Evolutionary conservation across 2,113 vertebrate genomes (phyloP).

Genomic region (Xenus cinereus): DNA sequence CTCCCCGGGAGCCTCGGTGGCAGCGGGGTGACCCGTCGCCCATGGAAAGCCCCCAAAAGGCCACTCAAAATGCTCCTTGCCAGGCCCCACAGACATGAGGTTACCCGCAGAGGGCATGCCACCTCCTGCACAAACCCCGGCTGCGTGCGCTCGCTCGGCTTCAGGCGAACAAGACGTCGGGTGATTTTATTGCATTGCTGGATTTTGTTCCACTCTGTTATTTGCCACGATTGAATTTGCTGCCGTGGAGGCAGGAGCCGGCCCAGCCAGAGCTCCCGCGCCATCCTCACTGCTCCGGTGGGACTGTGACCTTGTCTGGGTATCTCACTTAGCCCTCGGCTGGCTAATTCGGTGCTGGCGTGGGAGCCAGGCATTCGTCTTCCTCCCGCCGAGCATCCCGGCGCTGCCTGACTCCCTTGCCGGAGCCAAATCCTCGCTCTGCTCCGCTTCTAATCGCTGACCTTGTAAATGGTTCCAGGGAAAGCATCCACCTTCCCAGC

Average conservation of each 20-base stretch:
- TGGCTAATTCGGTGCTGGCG: accelerated
- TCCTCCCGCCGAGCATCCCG: background rate
- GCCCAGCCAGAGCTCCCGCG: background rate
- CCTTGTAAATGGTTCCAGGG: constrained; percentile 33
- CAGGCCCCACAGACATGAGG: background rate
- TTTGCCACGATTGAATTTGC: constrained; percentile 18
- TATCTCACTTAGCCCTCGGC: background rate
- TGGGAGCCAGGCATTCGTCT: background rate
- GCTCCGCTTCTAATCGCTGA: background rate
- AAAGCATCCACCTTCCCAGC: background rate
- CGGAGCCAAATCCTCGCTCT: background rate
- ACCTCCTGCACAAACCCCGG: background rate
- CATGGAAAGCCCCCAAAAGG: background rate
- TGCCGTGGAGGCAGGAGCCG: background rate
- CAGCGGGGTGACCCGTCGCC: background rate
- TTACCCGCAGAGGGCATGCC: background rate
- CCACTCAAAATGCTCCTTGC: background rate
- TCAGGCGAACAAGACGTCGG: background rate
- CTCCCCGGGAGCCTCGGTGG: background rate
- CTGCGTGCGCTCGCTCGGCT: background rate
- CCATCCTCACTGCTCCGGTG: background rate
- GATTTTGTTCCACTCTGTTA: constrained; percentile 70
- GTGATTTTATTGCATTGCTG: constrained; percentile 33
- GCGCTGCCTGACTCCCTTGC: background rate
- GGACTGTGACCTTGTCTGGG: constrained; percentile 18